Evolutionary conservation across 2,888 invertebrate species (phyloP).

Genomic region (Athalia circularis): DNA sequence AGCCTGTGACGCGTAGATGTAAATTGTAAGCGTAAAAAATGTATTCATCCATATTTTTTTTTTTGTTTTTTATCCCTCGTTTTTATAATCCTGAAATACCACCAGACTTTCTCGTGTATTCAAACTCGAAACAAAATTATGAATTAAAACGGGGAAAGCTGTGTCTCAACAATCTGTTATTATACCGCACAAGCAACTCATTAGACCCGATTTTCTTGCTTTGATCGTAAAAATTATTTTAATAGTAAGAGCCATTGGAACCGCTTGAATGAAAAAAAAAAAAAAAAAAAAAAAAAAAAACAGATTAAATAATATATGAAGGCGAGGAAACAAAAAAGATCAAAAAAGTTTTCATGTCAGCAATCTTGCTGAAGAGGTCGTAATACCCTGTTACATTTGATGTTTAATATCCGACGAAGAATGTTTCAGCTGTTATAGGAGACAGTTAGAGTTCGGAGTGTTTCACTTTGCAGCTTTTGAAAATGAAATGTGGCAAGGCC

Average conservation of each 20-base stretch:
- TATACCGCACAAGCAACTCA: no score
- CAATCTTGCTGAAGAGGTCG: constrained; percentile 21
- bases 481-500: constrained; percentile 37
- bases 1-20: no score
- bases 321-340: neutral
- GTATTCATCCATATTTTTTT: neutral
- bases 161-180: no score
- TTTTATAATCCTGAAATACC: neutral
- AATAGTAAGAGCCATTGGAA: no score
- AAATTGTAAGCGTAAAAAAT: no score
- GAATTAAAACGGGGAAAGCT: no score
- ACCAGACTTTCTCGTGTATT: neutral
- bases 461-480: constrained; percentile 23
- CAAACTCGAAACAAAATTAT: no score
- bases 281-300: no score
- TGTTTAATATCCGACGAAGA: constrained; percentile 46
- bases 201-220: no score
- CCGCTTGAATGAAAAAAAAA: no score
- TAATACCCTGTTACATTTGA: constrained; percentile 20
- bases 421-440: constrained; percentile 35
- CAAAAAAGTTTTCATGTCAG: neutral
- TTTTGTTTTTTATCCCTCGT: neutral
- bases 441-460: constrained; percentile 3
- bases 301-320: neutral
- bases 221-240: no score